Percentiles rank a stretch among this genome's conserved stretches.
These are phyloP conservation scores for Drosophila sp. DNA, from an alignment of 1,140 invertebrate species.

Conservation along the genomic window DNA sequence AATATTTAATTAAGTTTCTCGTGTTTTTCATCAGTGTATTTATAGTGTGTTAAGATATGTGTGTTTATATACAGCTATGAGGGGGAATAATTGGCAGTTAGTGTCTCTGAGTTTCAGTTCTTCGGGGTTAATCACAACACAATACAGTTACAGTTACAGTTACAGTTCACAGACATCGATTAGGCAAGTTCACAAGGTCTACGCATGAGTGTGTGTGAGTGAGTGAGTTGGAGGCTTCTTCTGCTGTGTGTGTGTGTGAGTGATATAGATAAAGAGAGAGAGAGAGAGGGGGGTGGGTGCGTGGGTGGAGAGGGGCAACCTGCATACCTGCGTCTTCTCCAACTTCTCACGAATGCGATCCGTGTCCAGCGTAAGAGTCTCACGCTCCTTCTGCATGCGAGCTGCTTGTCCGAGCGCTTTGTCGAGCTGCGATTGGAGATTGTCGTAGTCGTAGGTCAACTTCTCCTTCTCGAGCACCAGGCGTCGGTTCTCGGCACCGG, in stretches of 20 bases:
- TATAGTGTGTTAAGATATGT: not conserved
- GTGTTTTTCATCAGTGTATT: not conserved
- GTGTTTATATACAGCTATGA: slow-evolving; percentile 45
- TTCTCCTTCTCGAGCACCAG: slow-evolving; percentile 96
- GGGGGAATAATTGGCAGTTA: no score
- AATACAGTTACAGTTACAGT: slow-evolving; percentile 59
- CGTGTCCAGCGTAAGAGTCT: slow-evolving; percentile 92
- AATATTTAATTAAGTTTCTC: no score
- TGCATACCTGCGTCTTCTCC: slow-evolving; percentile 93
- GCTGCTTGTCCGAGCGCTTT: slow-evolving; percentile 94
- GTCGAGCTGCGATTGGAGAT: slow-evolving; percentile 94
- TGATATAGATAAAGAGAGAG: no score
- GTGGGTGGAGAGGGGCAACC: slow-evolving; percentile 14
- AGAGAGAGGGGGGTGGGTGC: not conserved
- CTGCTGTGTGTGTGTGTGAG: slow-evolving; percentile 2
- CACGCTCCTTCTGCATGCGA: slow-evolving; percentile 94
- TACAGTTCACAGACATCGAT: slow-evolving; percentile 61
- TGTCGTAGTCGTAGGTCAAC: slow-evolving; percentile 94
- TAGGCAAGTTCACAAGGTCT: slow-evolving; percentile 31
- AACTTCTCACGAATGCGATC: slow-evolving; percentile 94
- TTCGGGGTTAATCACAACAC: slow-evolving; percentile 58
- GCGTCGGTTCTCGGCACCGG: slow-evolving; percentile 91
- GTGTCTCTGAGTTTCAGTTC: no score
- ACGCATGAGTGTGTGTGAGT: slow-evolving; percentile 32
- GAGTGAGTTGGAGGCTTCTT: not conserved